phyloP scores from a whole-genome alignment of 2,888 invertebrate species.

The Drosophila rellima region DNA sequence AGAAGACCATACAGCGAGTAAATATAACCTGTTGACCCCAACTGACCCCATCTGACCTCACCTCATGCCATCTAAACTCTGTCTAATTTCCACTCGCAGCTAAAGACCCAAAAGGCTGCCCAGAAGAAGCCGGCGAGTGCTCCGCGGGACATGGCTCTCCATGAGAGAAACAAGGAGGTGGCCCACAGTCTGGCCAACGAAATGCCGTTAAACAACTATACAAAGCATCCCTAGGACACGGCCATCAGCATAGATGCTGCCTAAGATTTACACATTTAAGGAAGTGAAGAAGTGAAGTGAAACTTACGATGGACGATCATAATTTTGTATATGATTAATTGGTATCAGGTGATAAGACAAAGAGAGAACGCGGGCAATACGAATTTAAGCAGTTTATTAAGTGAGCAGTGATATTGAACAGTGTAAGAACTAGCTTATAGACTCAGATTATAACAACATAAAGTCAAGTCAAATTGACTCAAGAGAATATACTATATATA shows the following conservation, averaged over 20 bases:
- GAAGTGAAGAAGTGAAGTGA: not conserved
- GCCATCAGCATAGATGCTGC: constrained; percentile 68
- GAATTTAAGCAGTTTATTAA: constrained; percentile 46
- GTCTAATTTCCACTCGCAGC: constrained; percentile 56
- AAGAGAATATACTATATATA: not conserved
- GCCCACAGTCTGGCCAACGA: constrained; percentile 83
- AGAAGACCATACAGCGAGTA: constrained; percentile 86
- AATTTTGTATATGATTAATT: constrained; percentile 18
- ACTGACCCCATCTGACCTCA: not conserved
- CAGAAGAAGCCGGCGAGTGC: constrained; percentile 83
- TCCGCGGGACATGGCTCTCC: constrained; percentile 80
- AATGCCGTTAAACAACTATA: constrained; percentile 84
- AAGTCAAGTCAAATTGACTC: not conserved
- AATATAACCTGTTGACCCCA: constrained; percentile 50
- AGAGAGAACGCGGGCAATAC: constrained; percentile 54
- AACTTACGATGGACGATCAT: constrained; percentile 4
- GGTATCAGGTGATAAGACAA: constrained; percentile 56
- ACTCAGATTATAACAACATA: constrained; percentile 7
- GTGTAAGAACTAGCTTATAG: constrained; percentile 31
- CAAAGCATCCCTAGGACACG: constrained; percentile 84
- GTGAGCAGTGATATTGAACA: constrained; percentile 58
- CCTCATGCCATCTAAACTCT: constrained; percentile 13
- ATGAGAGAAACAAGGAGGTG: constrained; percentile 84
- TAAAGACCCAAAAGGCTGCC: constrained; percentile 85
- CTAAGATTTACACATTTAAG: constrained; percentile 44